A percentile compares a stretch with the other conserved stretches of the same genome.
phyloP scores from a whole-genome alignment of 2,113 vertebrate genomes.

The Dromaius novaehollandiae region DNA sequence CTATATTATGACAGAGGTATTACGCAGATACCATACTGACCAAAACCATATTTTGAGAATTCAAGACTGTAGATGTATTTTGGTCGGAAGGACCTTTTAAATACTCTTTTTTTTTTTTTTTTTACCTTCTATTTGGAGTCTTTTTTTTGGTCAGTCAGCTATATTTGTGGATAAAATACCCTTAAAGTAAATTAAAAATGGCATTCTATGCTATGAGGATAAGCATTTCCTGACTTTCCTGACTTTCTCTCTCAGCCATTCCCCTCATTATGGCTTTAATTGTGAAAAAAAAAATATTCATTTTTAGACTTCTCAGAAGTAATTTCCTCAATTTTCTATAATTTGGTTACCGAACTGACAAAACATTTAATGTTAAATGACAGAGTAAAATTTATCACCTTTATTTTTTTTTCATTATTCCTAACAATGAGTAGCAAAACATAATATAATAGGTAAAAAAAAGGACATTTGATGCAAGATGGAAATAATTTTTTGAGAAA shows the following conservation, averaged over 20 bases:
- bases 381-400: background rate
- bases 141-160: background rate
- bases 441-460: background rate
- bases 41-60: background rate
- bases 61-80: background rate
- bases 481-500: background rate
- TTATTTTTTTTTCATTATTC: background rate
- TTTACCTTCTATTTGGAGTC: background rate
- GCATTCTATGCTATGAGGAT: background rate
- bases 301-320: background rate
- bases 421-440: fast-evolving
- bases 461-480: background rate
- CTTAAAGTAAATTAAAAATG: background rate
- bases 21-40: background rate
- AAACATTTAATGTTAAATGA: background rate
- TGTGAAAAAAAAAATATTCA: background rate
- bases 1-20: background rate
- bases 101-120: background rate
- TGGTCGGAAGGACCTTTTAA: background rate
- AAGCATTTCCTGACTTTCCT: background rate
- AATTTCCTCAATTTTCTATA: background rate
- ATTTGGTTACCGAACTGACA: background rate
- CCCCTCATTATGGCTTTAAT: background rate
- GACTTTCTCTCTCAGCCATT: background rate
- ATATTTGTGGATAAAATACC: background rate